Base-by-base conservation (phyloP, 2,888 invertebrate species). In the Lamellibrachia columna region DNA sequence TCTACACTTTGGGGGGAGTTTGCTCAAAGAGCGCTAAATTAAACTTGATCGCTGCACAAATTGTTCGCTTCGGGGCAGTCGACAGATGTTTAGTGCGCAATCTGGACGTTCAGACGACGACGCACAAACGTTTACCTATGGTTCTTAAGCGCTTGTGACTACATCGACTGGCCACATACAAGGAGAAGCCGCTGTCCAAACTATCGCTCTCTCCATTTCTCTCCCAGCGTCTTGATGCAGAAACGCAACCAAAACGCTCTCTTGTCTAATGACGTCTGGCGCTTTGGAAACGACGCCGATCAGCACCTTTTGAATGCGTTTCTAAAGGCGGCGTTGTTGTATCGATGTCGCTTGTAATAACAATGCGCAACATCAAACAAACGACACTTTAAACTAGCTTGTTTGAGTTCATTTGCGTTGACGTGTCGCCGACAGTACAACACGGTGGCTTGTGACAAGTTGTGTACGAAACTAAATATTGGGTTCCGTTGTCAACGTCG, bases 81-180 rank as follows among this genome's bases (percentile, higher is more conserved):
- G 75, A 75, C 75, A 75, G 75, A 75, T 75, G 75, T 75, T 75
- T 75, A 75, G 22, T 22, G 22, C 75, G 75, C 75, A 75, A 15
- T 75, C 22, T n/a, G 22, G 75, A 75, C 75, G n/a, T 75, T 75
- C 75, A 22, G 22, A 6, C n/a, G 75, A 75, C 75, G 75, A 75
- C 75, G 75, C 75, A 75, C 75, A 75, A 75, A 75, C 75, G 75
- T 15, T 75, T 75, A 75, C 75, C 15, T 75, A 75, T n/a, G 75
- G 22, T 75, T 75, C 75, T 75, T 75, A 75, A 75, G 75, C 75
- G 75, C 75, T 75, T 75, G 75, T 75, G 75, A 75, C 15, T 75
- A 75, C 75, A 75, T 15, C n/a, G 75, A 1, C n/a, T n/a, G 75
- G 75, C 75, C 22, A 22, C 75, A 75, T 75, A 75, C 75, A 15